Conservation (phyloP, 1,140 invertebrate species). For the Papilio glaucus region DNA sequence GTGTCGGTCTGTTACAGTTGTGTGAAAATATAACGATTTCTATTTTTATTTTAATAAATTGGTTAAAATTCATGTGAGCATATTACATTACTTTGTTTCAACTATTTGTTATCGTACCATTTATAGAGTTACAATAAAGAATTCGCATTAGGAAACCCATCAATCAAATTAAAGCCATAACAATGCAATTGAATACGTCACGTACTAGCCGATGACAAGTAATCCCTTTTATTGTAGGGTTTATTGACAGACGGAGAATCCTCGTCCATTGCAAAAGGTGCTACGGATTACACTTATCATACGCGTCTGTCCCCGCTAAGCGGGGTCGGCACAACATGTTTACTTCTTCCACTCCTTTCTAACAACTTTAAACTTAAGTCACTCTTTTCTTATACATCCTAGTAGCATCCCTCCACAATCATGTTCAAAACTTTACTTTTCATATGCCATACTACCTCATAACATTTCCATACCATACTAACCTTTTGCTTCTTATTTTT, state of each 20-base stretch:
- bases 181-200: conserved; percentile 5
- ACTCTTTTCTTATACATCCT: too few relatives aligned
- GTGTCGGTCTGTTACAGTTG: not conserved
- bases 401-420: too few relatives aligned
- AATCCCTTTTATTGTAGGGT: not conserved
- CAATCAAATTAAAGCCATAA: conserved; percentile 6
- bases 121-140: not conserved
- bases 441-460: too few relatives aligned
- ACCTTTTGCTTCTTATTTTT: too few relatives aligned
- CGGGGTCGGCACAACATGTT: too few relatives aligned
- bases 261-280: not conserved
- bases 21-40: not conserved
- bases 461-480: too few relatives aligned
- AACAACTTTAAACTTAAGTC: too few relatives aligned
- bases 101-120: not conserved
- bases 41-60: not conserved
- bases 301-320: too few relatives aligned
- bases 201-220: not conserved
- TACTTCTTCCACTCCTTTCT: too few relatives aligned
- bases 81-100: not conserved
- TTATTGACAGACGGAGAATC: not conserved
- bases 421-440: too few relatives aligned
- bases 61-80: not conserved
- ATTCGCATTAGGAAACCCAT: conserved; percentile 11
- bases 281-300: not conserved